Evolutionary conservation across 2,888 invertebrate genomes (phyloP).

Genomic region (Pristionchus fissidentatus): DNA sequence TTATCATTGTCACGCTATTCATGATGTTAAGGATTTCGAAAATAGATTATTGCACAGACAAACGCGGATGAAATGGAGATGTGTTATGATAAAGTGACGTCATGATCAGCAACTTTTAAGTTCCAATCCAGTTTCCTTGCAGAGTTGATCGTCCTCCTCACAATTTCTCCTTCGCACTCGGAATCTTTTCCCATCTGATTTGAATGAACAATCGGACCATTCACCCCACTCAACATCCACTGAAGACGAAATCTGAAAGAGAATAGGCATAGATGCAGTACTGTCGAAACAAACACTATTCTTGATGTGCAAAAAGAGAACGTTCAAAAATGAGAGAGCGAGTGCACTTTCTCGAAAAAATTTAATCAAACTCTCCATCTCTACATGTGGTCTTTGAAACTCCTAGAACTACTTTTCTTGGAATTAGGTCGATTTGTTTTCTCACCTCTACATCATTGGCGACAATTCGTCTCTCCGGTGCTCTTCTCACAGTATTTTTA

Average conservation of each 20-base stretch:
- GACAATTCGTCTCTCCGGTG: neutral
- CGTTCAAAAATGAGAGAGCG: too few species aligned
- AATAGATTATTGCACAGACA: neutral
- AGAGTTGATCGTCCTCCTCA: neutral
- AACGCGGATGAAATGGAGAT: neutral
- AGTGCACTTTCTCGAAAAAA: too few species aligned
- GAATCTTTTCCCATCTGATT: constrained; percentile 39
- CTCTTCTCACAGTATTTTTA: constrained; percentile 29
- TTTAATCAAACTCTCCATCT: too few species aligned
- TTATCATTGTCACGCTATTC: neutral
- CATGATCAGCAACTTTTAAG: constrained; percentile 27
- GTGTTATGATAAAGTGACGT: constrained; percentile 1
- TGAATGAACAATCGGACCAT: constrained; percentile 43
- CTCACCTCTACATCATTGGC: constrained; percentile 17
- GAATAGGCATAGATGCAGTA: neutral
- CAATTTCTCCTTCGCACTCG: constrained; percentile 15
- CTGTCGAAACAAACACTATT: too few species aligned
- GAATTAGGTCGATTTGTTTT: neutral
- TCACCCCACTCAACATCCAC: constrained; percentile 8
- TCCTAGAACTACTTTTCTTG: too few species aligned
- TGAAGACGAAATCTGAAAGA: neutral
- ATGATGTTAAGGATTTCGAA: neutral
- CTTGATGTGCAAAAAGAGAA: too few species aligned
- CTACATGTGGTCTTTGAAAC: too few species aligned
- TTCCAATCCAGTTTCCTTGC: constrained; percentile 20